phyloP scores from a whole-genome alignment of 1,140 invertebrate genomes.

The Drosophila bifasciata region DNA sequence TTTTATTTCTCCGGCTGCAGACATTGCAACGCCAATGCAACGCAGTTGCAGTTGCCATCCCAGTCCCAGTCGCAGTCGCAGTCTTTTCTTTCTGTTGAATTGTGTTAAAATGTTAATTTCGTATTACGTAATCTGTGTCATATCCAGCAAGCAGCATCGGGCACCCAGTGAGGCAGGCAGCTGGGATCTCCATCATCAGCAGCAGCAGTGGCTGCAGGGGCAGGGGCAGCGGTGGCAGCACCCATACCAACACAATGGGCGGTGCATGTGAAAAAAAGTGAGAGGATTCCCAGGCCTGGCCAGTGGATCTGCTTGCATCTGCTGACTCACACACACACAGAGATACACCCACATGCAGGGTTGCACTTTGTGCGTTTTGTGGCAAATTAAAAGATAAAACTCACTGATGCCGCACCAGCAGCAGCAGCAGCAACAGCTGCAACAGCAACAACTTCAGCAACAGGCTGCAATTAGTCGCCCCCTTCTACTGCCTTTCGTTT shows the following conservation, averaged over 20 bases:
- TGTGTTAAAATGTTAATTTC: slow-evolving; percentile 83
- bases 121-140: slow-evolving; percentile 80
- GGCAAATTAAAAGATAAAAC: slow-evolving; percentile 79
- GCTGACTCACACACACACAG: slow-evolving; percentile 41
- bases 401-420: slow-evolving; percentile 36
- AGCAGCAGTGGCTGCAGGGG: slow-evolving; percentile 15
- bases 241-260: slow-evolving; percentile 49
- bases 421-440: background rate
- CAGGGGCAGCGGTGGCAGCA: slow-evolving; percentile 7
- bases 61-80: slow-evolving; percentile 38
- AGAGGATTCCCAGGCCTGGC: slow-evolving; percentile 78
- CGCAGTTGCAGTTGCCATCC: slow-evolving; percentile 31
- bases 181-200: slow-evolving; percentile 70
- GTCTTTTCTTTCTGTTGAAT: slow-evolving; percentile 67
- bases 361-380: slow-evolving; percentile 73
- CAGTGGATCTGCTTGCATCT: slow-evolving; percentile 25
- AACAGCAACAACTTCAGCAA: slow-evolving; percentile 34
- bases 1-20: slow-evolving; percentile 34
- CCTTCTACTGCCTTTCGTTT: slow-evolving; percentile 40
- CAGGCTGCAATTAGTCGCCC: slow-evolving; percentile 62
- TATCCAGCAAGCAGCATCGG: slow-evolving; percentile 60
- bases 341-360: slow-evolving; percentile 25
- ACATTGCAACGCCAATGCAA: slow-evolving; percentile 39
- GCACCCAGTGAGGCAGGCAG: slow-evolving; percentile 34
- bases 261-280: slow-evolving; percentile 76